Percentiles rank a stretch among this genome's conserved stretches.
Evolutionary conservation across 2,113 vertebrate species (phyloP).

Genomic region (Neolamprologus brichardi): DNA sequence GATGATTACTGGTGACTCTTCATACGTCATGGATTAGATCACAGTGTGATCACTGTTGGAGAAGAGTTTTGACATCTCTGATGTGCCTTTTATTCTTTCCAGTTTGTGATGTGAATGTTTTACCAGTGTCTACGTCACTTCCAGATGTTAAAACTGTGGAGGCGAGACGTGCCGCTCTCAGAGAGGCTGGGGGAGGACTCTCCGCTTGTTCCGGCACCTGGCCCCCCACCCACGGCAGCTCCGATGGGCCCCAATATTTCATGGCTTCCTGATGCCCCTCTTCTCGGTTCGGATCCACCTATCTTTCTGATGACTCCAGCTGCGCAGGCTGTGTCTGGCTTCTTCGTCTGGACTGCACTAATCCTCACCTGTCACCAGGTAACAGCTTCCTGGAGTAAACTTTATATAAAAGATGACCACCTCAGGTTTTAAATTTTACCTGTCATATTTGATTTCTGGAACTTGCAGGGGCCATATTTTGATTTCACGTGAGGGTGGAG

Average conservation of each 20-base stretch:
- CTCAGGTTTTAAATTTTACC: not conserved
- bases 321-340: conserved; percentile 91
- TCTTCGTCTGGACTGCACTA: conserved; percentile 96
- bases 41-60: not conserved
- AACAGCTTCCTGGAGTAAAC: not conserved
- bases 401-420: not conserved
- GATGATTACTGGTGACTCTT: conserved; percentile 1
- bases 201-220: conserved; percentile 22
- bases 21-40: not conserved
- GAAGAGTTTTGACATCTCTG: rapidly evolving
- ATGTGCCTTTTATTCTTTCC: not conserved
- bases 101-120: not conserved
- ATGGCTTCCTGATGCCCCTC: conserved; percentile 78
- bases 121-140: not conserved
- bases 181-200: conserved; percentile 55
- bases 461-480: not conserved
- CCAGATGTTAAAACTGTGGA: conserved; percentile 59
- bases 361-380: conserved; percentile 98
- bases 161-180: conserved; percentile 67
- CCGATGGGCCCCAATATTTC: conserved; percentile 78
- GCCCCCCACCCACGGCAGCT: conserved; percentile 44
- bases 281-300: conserved; percentile 79
- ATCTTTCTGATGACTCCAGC: conserved; percentile 92
- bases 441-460: not conserved
- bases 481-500: not conserved